Percentiles rank a stretch among this genome's conserved stretches.
Evolutionary conservation across 2,113 vertebrate species (phyloP).

Genomic region (Ceyx melanurus): DNA sequence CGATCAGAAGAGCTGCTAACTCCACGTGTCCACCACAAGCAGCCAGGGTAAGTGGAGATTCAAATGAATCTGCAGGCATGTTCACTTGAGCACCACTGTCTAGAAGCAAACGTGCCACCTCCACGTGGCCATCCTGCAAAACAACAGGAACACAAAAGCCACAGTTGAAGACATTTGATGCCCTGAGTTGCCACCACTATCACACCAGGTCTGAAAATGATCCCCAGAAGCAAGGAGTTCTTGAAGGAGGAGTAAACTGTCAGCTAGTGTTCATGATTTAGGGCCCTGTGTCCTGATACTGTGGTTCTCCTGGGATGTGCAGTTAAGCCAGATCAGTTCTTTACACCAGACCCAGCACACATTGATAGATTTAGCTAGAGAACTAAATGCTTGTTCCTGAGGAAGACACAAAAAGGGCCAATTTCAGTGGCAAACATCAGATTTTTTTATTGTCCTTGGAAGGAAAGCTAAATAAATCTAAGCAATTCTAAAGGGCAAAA

Average conservation of each 20-base stretch:
- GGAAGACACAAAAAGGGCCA: neutral
- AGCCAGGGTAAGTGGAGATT: constrained; percentile 94
- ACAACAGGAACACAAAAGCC: neutral
- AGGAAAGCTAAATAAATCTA: neutral
- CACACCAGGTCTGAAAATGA: neutral
- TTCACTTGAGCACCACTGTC: constrained; percentile 99
- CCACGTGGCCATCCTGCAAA: constrained; percentile 93
- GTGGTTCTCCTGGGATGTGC: neutral
- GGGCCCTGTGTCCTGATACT: neutral
- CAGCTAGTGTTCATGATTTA: neutral
- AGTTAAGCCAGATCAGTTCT: neutral
- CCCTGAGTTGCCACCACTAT: neutral
- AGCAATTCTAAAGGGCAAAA: neutral
- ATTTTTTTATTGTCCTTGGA: neutral
- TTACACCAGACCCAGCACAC: neutral
- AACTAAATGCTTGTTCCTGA: neutral
- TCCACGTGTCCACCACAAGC: constrained; percentile 98
- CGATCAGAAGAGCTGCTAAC: constrained; percentile 93
- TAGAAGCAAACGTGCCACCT: constrained; percentile 95
- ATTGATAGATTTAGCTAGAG: neutral
- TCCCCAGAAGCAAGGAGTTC: neutral
- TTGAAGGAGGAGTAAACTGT: neutral
- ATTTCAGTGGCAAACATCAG: neutral
- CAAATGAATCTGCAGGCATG: constrained; percentile 98
- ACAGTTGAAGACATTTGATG: fast-evolving